Evolutionary conservation across 2,797 vertebrate genomes (phyloP).

Genomic region (Liparis tanakae): DNA sequence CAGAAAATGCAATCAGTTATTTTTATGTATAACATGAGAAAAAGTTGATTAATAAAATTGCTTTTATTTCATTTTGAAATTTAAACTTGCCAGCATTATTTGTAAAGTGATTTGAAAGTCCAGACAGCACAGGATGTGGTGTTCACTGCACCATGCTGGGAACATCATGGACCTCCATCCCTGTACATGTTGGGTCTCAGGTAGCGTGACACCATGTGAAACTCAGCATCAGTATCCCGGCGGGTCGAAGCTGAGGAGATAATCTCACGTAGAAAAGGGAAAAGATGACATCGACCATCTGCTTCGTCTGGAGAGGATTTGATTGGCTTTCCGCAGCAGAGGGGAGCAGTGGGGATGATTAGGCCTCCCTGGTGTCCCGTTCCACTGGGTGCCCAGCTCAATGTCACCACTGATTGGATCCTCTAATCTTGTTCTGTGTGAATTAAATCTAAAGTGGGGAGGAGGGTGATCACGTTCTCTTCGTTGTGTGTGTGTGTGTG

Average conservation of each 20-base stretch:
- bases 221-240: slow-evolving; percentile 36
- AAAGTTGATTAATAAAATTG: no score
- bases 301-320: slow-evolving; percentile 71
- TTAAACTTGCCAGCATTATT: not conserved
- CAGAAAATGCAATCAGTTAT: not conserved
- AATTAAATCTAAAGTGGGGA: slow-evolving; percentile 75
- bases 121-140: not conserved
- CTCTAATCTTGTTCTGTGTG: slow-evolving; percentile 75
- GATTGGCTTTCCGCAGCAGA: slow-evolving; percentile 57
- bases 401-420: slow-evolving; percentile 81
- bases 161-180: not conserved
- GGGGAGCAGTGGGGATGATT: slow-evolving; percentile 67
- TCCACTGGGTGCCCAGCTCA: slow-evolving; percentile 70
- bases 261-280: slow-evolving; percentile 75
- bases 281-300: slow-evolving; percentile 77
- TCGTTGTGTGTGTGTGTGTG: slow-evolving; percentile 27
- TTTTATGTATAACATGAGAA: not conserved
- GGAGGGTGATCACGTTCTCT: slow-evolving; percentile 50
- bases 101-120: not conserved
- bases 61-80: not conserved
- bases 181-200: slow-evolving; percentile 9
- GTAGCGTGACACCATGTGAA: slow-evolving; percentile 25
- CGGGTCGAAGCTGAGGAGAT: slow-evolving; percentile 52
- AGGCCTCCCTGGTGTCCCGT: slow-evolving; percentile 70
- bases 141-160: not conserved